A percentile compares a stretch with the other conserved stretches of the same genome.
Conservation (phyloP, 2,113 vertebrate species). For the Hemiprocne comata region DNA sequence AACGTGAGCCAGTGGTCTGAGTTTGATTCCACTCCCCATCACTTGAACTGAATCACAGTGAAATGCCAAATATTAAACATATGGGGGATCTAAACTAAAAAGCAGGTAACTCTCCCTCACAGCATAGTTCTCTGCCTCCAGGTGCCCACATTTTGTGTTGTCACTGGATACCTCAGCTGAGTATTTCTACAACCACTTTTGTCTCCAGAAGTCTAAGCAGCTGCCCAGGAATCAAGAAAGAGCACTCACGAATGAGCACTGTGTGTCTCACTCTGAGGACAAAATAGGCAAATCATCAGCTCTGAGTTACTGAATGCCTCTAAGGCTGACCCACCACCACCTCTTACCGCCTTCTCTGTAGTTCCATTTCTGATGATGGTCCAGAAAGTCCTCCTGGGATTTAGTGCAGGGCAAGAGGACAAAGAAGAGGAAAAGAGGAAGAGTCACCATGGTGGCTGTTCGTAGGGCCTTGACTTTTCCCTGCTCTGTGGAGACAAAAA, state of each 20-base stretch:
- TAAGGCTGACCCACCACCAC: background rate
- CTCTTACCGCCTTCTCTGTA: conserved; percentile 76
- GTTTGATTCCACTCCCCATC: background rate
- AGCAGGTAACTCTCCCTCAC: background rate
- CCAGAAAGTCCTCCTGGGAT: conserved; percentile 37
- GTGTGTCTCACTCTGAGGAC: background rate
- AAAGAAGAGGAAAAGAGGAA: conserved; percentile 47
- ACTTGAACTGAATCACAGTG: background rate
- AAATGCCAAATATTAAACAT: background rate
- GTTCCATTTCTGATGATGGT: conserved; percentile 67
- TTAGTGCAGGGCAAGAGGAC: conserved; percentile 21
- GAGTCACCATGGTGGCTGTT: background rate
- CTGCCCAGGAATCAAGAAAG: background rate
- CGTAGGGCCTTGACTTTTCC: background rate
- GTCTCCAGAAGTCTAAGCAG: background rate
- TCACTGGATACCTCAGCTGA: background rate
- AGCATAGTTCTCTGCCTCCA: background rate
- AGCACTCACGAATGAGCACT: background rate
- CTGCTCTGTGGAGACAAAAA: conserved; percentile 34
- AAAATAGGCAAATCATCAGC: background rate
- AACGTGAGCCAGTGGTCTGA: background rate
- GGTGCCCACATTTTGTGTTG: background rate
- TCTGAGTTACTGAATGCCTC: background rate
- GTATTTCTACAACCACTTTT: background rate
- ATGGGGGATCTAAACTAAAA: background rate